Evolutionary conservation across 2,113 vertebrate genomes (phyloP), one percentile per base, ranked within the genome.

Genomic region (Mesitornis unicolor): DNA sequence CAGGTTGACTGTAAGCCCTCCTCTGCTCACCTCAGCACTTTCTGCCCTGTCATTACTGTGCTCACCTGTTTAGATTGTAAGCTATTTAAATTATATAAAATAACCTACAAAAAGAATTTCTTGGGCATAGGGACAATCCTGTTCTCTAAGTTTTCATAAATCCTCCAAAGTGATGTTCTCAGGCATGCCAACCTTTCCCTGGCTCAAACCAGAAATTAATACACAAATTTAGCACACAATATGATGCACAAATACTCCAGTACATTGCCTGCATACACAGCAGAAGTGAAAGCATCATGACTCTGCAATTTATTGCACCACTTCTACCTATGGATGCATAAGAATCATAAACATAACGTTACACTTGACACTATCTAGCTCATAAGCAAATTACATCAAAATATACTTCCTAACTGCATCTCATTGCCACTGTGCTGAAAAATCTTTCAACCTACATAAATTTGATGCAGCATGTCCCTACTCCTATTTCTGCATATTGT

Each of bases 191-290:
- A 8, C 5, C 63, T 43, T 68, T 21, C 63, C 6, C 42, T 64
- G 19, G 29, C 43, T 87, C 57, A 71, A 50, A 54, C 10, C 47
- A 64, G 24, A 40, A 69, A 53, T 29, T 11, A 56, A 6, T 28
- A 69, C n/a, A n/a, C n/a, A 48, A 10, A 13, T 19, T 69, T 74
- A 86, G 53, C 50, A 61, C 33, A 38, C 8, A 18, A 9, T 18
- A 29, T 19, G 26, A 60, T 70, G 24, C 38, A 77, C n/a, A 60
- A 81, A 64, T 28, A 38, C 18, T n/a, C 61, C 40, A 5, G 4
- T 12, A 38, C 14, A 13, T 65, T 65, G 48, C 11, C 21, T 54
- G 43, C 0, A 0, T 43, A 57, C 6, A 2, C 17, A 59, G 26
- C 31, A 78, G 45, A 91, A 82, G 7, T 17, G 21, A 83, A 76